Evolutionary conservation across 2,888 invertebrate species (phyloP).

Genomic region (Sturmia bella): DNA sequence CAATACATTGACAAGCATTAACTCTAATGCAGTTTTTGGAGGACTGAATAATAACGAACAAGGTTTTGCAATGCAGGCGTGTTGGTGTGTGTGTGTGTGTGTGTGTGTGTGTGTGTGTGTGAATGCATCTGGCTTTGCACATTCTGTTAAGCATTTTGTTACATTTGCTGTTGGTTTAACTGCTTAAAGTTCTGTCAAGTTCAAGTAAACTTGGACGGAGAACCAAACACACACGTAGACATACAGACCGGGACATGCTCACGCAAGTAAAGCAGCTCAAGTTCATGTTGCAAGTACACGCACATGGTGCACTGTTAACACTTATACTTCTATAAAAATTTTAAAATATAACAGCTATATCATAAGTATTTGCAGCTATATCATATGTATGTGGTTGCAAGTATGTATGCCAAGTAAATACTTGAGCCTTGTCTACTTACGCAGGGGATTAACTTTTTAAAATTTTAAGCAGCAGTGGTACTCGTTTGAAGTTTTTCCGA

Average conservation of each 20-base stretch:
- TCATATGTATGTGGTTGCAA: constrained; percentile 48
- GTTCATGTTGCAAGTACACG: constrained; percentile 61
- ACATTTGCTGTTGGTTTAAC: background rate
- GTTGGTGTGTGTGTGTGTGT: background rate
- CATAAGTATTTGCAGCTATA: too few relatives aligned
- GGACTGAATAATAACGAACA: background rate
- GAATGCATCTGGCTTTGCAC: background rate
- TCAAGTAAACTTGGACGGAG: constrained; percentile 53
- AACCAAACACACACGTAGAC: background rate
- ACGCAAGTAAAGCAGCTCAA: constrained; percentile 49
- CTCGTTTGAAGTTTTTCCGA: background rate
- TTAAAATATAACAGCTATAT: background rate
- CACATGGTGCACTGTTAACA: constrained; percentile 63
- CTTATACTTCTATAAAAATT: constrained; percentile 19
- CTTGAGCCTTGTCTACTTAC: constrained; percentile 9
- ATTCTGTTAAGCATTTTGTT: constrained; percentile 1
- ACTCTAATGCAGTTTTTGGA: constrained; percentile 36
- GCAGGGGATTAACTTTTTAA: constrained; percentile 23
- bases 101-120: background rate
- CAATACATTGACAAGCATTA: constrained; percentile 20
- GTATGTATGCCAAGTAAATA: background rate
- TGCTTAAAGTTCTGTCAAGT: constrained; percentile 56
- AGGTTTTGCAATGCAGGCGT: too few relatives aligned
- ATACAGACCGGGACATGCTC: background rate
- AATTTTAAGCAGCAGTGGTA: background rate